Conservation (phyloP, 1,140 invertebrate genomes). For the Atta texana region DNA sequence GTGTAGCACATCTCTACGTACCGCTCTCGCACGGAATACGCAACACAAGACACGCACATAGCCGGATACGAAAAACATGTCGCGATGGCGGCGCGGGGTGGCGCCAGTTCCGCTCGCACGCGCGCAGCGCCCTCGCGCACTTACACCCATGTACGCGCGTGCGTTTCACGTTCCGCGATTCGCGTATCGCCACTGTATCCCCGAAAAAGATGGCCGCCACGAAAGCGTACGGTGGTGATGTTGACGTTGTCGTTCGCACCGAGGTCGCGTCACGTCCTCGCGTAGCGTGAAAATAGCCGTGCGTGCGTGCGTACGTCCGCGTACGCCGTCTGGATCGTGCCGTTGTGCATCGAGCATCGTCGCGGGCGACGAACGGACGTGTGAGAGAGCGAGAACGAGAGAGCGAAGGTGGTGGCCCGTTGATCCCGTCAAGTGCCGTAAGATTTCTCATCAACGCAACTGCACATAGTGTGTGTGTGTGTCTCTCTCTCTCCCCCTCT, state of each 20-base stretch:
- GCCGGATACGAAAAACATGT: background rate
- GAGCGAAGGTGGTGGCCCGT: slow-evolving; percentile 60
- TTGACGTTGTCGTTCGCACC: slow-evolving; percentile 81
- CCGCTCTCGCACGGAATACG: background rate
- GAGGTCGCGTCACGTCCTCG: slow-evolving; percentile 80
- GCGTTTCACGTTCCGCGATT: slow-evolving; percentile 72
- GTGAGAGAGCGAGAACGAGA: slow-evolving; percentile 55
- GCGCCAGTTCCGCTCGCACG: background rate
- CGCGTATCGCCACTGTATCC: slow-evolving; percentile 66
- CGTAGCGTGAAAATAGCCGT: slow-evolving; percentile 75
- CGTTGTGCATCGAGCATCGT: slow-evolving; percentile 50
- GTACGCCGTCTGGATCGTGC: slow-evolving; percentile 53
- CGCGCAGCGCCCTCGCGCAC: slow-evolving; percentile 49
- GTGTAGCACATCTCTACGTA: background rate
- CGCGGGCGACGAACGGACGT: slow-evolving; percentile 64
- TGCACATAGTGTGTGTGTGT: slow-evolving; percentile 22
- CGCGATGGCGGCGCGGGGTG: background rate
- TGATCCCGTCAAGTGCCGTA: slow-evolving; percentile 68
- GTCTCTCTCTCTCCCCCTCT: slow-evolving; percentile 44
- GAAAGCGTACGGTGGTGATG: slow-evolving; percentile 85
- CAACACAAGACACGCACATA: background rate
- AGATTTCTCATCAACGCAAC: slow-evolving; percentile 42
- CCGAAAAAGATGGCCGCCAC: slow-evolving; percentile 85
- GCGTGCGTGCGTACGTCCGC: slow-evolving; percentile 66
- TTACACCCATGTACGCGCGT: slow-evolving; percentile 60